Evolutionary conservation across 2,113 vertebrate genomes (phyloP).

Genomic region (Burhinus bistriatus): DNA sequence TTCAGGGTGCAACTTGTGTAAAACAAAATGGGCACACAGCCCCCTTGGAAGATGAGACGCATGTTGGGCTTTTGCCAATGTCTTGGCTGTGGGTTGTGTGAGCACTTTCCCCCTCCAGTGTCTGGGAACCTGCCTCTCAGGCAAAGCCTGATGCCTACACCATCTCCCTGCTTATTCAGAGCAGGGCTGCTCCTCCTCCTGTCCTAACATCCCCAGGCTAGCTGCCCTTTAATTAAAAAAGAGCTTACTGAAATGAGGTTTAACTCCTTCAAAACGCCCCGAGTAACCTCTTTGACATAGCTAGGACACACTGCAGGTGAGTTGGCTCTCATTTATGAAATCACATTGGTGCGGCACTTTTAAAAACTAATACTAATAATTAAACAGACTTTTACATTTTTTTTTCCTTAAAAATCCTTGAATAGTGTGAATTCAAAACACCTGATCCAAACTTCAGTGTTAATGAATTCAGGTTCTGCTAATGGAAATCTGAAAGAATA

Average conservation of each 20-base stretch:
- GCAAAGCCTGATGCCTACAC: background rate
- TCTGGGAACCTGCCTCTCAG: background rate
- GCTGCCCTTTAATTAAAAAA: background rate
- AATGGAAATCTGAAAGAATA: background rate
- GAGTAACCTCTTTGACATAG: background rate
- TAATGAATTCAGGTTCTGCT: background rate
- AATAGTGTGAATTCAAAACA: background rate
- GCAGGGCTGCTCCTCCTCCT: background rate
- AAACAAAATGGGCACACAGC: background rate
- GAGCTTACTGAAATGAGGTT: background rate
- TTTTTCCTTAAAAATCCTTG: background rate
- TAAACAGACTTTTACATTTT: background rate
- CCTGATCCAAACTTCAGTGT: background rate
- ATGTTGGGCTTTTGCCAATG: fast-evolving
- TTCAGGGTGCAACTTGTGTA: background rate
- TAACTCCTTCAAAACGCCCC: background rate
- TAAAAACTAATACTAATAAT: background rate
- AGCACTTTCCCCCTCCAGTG: background rate
- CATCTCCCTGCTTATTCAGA: background rate
- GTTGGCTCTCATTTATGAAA: background rate
- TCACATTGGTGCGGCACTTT: fast-evolving
- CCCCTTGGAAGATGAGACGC: background rate
- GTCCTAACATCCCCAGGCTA: background rate
- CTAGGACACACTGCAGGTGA: background rate
- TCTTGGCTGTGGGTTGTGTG: too few relatives aligned